These are phyloP conservation scores for Aphyosemion australe DNA, from an alignment of 2,113 vertebrate species.

Conservation along the genomic window DNA sequence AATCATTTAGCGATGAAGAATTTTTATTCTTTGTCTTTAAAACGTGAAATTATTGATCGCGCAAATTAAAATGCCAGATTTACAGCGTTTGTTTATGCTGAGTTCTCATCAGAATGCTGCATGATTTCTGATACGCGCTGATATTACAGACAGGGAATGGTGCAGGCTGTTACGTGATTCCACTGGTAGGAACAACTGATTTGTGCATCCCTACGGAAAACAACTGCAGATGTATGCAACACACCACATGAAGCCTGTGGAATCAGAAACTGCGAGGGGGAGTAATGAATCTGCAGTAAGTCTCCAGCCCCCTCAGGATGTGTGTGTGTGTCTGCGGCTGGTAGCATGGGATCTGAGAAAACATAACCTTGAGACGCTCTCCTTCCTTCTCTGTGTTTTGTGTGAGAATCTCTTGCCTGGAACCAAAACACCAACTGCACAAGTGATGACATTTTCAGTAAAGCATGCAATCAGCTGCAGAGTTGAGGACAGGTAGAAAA, in stretches of 20 bases:
- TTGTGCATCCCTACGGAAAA: constrained; percentile 28
- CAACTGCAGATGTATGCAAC: constrained; percentile 42
- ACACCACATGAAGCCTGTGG: constrained; percentile 28
- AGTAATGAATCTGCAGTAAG: constrained; percentile 51
- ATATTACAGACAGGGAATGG: constrained; percentile 15
- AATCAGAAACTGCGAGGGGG: constrained; percentile 33
- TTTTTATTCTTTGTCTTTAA: background rate
- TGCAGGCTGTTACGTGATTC: constrained; percentile 24
- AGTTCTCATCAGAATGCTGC: background rate
- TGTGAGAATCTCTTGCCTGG: constrained; percentile 57
- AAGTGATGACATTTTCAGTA: constrained; percentile 36
- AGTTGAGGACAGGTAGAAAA: constrained; percentile 30
- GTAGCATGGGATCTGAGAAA: constrained; percentile 51
- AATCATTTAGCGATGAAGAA: constrained; percentile 16
- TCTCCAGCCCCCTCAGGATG: constrained; percentile 32
- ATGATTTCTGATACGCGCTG: background rate
- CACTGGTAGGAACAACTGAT: constrained; percentile 15
- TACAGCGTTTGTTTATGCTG: background rate
- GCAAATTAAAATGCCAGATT: background rate
- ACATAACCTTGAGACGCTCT: constrained; percentile 70
- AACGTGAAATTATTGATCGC: background rate
- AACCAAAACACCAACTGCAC: constrained; percentile 55
- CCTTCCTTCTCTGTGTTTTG: constrained; percentile 40
- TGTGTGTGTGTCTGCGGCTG: constrained; percentile 10
- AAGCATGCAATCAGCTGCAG: constrained; percentile 32